Conservation (phyloP, 2,888 invertebrate species). For the Nemurella pictetii region DNA sequence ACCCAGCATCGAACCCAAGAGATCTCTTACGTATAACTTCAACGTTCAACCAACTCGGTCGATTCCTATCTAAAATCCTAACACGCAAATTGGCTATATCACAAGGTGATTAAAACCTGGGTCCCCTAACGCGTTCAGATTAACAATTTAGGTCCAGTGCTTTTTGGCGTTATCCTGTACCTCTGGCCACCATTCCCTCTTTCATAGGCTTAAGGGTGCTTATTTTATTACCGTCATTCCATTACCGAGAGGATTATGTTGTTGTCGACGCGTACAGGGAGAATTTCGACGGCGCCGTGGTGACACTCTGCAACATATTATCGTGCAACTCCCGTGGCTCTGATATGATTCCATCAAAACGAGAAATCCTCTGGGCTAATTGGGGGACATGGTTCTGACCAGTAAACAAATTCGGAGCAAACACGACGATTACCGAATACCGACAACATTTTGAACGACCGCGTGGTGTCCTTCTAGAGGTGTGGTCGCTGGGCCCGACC, state of each 20-base stretch:
- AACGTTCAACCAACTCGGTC: conserved; percentile 4
- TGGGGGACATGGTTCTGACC: neutral
- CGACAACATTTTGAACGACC: neutral
- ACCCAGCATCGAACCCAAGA: conserved; percentile 17
- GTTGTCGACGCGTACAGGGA: conserved; percentile 1
- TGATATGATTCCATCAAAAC: neutral
- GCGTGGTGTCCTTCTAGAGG: too few relatives aligned
- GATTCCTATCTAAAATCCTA: conserved; percentile 16
- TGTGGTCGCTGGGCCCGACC: too few relatives aligned
- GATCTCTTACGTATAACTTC: conserved; percentile 12
- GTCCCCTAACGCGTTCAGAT: conserved; percentile 29
- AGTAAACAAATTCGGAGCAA: neutral
- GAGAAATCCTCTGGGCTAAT: neutral
- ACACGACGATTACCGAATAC: too few relatives aligned
- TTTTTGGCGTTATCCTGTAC: conserved; percentile 27
- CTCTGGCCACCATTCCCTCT: neutral
- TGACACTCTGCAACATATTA: neutral
- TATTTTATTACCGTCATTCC: conserved; percentile 38
- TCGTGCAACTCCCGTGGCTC: neutral
- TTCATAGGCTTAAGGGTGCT: conserved; percentile 25
- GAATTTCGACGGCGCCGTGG: neutral
- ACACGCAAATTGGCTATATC: conserved; percentile 28
- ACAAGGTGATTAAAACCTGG: conserved; percentile 19
- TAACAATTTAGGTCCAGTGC: conserved; percentile 36
- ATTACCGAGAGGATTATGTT: conserved; percentile 32